phyloP scores from a whole-genome alignment of 1,140 invertebrate genomes.

The Meteorus sp. region DNA sequence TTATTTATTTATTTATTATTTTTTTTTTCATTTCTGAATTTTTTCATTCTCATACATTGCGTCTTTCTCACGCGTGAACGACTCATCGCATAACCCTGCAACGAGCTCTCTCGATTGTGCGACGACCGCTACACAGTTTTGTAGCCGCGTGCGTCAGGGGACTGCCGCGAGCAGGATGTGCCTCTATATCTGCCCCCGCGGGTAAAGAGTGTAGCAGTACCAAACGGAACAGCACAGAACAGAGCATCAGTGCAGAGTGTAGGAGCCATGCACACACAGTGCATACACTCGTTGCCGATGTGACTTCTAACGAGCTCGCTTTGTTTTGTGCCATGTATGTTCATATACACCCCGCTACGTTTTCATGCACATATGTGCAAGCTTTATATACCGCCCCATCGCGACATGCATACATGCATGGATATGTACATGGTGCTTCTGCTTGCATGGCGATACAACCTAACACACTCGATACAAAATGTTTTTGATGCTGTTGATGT shows the following conservation, averaged over 20 bases:
- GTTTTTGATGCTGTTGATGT: not conserved
- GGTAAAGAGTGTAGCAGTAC: constrained; percentile 48
- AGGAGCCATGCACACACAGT: too few species aligned
- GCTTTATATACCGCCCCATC: constrained; percentile 2
- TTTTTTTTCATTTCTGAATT: too few species aligned
- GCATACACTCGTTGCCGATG: constrained; percentile 52
- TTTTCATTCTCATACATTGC: not conserved
- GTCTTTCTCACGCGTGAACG: not conserved
- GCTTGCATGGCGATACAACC: not conserved
- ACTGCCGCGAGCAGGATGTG: constrained; percentile 51
- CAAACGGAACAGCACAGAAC: constrained; percentile 2
- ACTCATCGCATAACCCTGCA: not conserved
- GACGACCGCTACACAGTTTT: constrained; percentile 25
- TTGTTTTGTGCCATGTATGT: constrained; percentile 54
- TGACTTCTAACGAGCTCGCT: constrained; percentile 59
- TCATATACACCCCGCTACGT: constrained; percentile 35
- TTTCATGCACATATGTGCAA: constrained; percentile 7
- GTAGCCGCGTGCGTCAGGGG: constrained; percentile 37
- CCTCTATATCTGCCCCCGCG: constrained; percentile 24
- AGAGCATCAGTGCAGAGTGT: too few species aligned
- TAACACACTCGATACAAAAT: not conserved
- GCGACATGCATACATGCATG: not conserved
- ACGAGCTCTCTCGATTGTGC: constrained; percentile 7
- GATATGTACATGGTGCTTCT: constrained; percentile 3
- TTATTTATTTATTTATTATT: too few species aligned